phyloP scores from a whole-genome alignment of 2,113 vertebrate species.

The Pantherophis guttatus region DNA sequence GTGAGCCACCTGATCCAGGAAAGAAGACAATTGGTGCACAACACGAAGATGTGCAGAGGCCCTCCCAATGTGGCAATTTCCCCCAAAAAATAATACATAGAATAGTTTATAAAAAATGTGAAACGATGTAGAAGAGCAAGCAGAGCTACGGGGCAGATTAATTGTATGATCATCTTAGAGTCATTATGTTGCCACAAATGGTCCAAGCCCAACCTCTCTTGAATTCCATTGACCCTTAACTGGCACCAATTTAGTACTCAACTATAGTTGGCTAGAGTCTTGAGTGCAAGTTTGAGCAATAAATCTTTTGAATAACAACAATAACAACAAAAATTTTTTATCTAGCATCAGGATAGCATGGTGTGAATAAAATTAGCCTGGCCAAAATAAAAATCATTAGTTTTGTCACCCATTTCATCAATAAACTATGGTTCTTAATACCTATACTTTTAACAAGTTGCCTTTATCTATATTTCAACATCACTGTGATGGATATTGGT shows the following conservation, averaged over 20 bases:
- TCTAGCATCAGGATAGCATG: not conserved
- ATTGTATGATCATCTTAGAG: not conserved
- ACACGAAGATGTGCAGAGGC: not conserved
- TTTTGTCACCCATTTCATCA: constrained; percentile 53
- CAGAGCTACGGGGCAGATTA: not conserved
- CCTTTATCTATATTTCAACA: not conserved
- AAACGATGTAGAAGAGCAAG: not conserved
- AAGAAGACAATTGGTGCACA: not conserved
- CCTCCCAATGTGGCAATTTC: not conserved
- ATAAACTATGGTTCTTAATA: constrained; percentile 34
- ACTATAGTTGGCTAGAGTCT: not conserved
- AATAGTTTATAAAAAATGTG: not conserved
- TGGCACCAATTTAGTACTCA: not conserved
- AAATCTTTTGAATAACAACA: not conserved
- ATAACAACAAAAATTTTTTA: not conserved
- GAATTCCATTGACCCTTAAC: not conserved
- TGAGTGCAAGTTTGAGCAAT: not conserved
- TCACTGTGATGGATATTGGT: not conserved
- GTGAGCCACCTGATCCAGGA: not conserved
- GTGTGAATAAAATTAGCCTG: not conserved
- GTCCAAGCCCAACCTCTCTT: not conserved
- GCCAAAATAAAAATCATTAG: not conserved
- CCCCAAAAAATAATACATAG: not conserved
- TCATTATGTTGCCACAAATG: not conserved
- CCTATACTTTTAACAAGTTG: constrained; percentile 43